Evolutionary conservation across 2,113 vertebrate species (phyloP), one percentile per base, ranked within the genome.

Genomic region (Caranx ignobilis): DNA sequence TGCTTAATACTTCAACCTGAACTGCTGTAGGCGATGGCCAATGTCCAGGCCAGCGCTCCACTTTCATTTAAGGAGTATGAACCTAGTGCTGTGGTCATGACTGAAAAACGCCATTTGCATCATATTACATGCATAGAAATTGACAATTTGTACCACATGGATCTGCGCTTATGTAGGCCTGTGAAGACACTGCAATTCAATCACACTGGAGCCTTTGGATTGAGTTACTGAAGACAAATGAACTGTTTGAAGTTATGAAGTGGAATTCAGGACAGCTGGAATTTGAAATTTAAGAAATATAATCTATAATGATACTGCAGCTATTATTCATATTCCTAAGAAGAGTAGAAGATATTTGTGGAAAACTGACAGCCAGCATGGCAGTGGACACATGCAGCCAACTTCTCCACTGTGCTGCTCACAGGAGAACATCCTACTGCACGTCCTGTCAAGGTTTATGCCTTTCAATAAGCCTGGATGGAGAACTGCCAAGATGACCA

Each of bases 1-100:
- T 79, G 57, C 61, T 69, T 19, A 74, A 73, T 32, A 81, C 21
- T 62, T 76, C 65, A 79, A 67, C 64, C 74, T 77, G 57, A 83
- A 68, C 74, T 37, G 11, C 71, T 74, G 60, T 60, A 63, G 35
- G 54, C 43, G 71, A 41, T 18, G 34, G 81, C 55, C 71, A 74
- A 65, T 26, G 69, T 84, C 70, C 66, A 56, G 50, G 75, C 59
- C 48, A 45, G 61, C 0, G 2, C n/a, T 72, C 3, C 6, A 15
- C 47, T 69, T 62, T 76, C 54, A 61, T 39, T 71, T 60, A 37
- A 55, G 18, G 7, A 76, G 34, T 21, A 64, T 50, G 31, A 56
- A 26, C 50, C 13, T 18, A 48, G 70, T 31, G 71, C 50, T 78
- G 39, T 11, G n/a, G 19, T 19, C 19, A 32, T 11, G 43, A 39